Base-by-base conservation (phyloP, 2,888 invertebrate genomes). In the Agapostemon virescens region DNA sequence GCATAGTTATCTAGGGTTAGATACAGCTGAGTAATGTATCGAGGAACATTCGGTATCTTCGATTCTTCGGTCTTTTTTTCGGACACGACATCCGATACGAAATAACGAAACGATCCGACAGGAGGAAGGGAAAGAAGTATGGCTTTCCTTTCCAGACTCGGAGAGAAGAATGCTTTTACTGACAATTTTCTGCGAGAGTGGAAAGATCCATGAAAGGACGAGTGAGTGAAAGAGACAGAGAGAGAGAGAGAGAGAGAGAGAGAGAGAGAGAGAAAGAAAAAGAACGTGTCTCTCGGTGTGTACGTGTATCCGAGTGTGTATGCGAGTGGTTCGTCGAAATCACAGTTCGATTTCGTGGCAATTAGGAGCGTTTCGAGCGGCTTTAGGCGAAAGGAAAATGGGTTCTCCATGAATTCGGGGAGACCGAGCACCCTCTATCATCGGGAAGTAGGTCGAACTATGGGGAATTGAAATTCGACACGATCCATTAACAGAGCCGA, bases 401-500 rank as follows among this genome's bases (percentile, higher is more conserved):
- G 55, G 11, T 23, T 70, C 42, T 61, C 61, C 42, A 61, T 26
- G 61, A 61, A 70, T 70, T 70, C 23, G 49, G 49, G 5, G 30
- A n/a, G 26, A 5, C 9, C 4, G n/a, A 52, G 45, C 49, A 13
- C 26, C 5, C 52, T 63, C 26, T 40, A 55, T 64, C 69, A 55
- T 52, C 6, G 45, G 5, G 58, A 84, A 77, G 42, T 84, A 82
- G 79, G 81, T 83, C 74, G 63, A 30, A 52, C 67, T 74, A 52
- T 63, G 74, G 45, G 40, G 72, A 74, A 69, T 82, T 61, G 80
- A 85, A 84, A 84, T 84, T 52, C 66, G 69, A 84, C 63, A 69
- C 82, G 79, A 74, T 73, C 80, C 82, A 84, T 85, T 85, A 84
- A 78, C 79, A 75, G 76, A 79, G 64, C 76, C 71, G 73, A 79